Conservation (phyloP, 2,113 vertebrate genomes). For the Sprattus sprattus region DNA sequence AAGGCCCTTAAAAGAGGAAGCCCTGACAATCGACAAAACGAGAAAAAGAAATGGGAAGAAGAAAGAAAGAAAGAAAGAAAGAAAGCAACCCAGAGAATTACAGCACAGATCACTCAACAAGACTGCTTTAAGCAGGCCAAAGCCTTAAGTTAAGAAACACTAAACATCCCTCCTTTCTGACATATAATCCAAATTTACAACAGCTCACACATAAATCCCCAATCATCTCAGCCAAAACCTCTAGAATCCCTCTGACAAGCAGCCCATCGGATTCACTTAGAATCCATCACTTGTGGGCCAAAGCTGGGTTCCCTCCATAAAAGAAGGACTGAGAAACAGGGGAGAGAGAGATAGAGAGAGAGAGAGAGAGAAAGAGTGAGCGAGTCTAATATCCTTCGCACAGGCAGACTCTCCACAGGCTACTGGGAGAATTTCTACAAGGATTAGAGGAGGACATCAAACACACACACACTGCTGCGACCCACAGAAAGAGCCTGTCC, state of each 20-base stretch:
- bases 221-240: background rate
- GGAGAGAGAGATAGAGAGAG: background rate
- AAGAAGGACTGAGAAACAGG: background rate
- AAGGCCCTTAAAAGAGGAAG: background rate
- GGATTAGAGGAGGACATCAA: conserved; percentile 38
- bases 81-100: conserved; percentile 11
- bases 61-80: background rate
- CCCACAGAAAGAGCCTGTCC: conserved; percentile 15
- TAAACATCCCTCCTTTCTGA: background rate
- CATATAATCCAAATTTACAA: conserved; percentile 7
- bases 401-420: background rate
- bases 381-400: conserved; percentile 1
- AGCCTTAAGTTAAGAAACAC: background rate
- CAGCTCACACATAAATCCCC: background rate
- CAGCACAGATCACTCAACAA: background rate
- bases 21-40: background rate
- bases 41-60: background rate
- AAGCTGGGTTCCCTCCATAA: background rate
- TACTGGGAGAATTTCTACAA: background rate
- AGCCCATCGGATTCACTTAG: background rate
- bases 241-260: background rate
- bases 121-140: background rate
- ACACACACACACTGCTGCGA: conserved; percentile 17
- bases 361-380: background rate
- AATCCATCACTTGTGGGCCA: background rate